phyloP scores from a whole-genome alignment of 2,888 invertebrate genomes.

The Cryptops parisi region DNA sequence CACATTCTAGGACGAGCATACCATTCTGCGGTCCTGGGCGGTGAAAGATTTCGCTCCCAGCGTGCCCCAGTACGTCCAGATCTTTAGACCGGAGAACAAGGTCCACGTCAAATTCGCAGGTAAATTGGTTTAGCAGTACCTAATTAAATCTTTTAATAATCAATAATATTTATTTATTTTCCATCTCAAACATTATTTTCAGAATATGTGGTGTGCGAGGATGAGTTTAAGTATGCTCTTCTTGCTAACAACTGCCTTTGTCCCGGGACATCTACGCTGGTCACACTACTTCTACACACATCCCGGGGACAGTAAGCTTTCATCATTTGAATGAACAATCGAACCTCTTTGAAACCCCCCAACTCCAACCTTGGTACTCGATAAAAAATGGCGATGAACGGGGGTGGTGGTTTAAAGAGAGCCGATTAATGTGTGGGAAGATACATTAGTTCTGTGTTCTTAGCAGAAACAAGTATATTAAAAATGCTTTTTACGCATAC shows the following conservation, averaged over 20 bases:
- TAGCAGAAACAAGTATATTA: not conserved
- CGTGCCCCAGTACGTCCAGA: slow-evolving; percentile 95
- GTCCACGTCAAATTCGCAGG: slow-evolving; percentile 93
- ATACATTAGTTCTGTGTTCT: not conserved
- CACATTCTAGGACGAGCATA: slow-evolving; percentile 50
- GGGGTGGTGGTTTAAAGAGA: too few relatives aligned
- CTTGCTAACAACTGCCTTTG: slow-evolving; percentile 97
- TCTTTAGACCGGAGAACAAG: slow-evolving; percentile 96
- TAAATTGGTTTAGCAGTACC: slow-evolving; percentile 17
- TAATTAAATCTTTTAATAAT: slow-evolving; percentile 1
- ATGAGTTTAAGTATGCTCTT: slow-evolving; percentile 96
- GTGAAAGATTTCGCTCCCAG: slow-evolving; percentile 95
- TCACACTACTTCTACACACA: slow-evolving; percentile 87
- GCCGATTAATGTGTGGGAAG: too few relatives aligned
- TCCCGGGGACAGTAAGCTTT: slow-evolving; percentile 97
- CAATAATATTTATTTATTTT: too few relatives aligned
- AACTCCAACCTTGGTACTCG: not conserved
- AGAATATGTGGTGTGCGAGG: slow-evolving; percentile 96
- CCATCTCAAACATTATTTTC: too few relatives aligned
- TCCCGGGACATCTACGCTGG: slow-evolving; percentile 91
- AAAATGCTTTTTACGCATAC: too few relatives aligned
- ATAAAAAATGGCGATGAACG: not conserved
- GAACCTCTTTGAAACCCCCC: not conserved
- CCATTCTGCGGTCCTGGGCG: slow-evolving; percentile 81
- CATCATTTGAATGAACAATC: too few relatives aligned